Base-by-base conservation (phyloP, 1,140 invertebrate species). In the Tetramorium simillimum region DNA sequence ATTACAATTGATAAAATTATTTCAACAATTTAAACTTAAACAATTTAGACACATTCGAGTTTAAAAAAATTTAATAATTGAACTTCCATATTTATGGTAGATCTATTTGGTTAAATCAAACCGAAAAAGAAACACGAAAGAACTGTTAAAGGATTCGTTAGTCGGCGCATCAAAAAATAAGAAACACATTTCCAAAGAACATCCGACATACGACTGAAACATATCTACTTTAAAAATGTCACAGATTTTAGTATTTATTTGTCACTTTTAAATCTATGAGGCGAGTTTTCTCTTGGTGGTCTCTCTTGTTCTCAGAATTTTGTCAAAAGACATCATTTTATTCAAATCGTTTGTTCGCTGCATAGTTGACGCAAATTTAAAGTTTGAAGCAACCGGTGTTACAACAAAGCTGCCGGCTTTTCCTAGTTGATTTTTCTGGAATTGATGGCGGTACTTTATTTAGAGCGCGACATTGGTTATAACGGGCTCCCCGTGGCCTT, bases 371-470 rank as follows among this genome's bases (percentile, higher is more conserved):
- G 16, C 16, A 18, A 40, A 3, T 65, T 40, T 21, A 6, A 21
- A 46, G 40, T 24, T 24, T 14, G n/a, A 9, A 14, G 14, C n/a
- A 46, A 21, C 37, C n/a, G 10, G 10, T 24, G 16, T 49, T 67
- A 21, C 63, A 14, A 6, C 33, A 65, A 9, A 37, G 14, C 1
- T 28, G 21, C 2, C 40, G 12, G 6, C 21, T 46, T 46, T 69
- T 46, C 43, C 2, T 24, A 49, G 10, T 1, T 21, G 63, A 24
- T 46, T 67, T 67, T 67, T 24, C n/a, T 46, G 18, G 7, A 40
- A 69, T 69, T 46, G 40, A 69, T 69, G 65, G 14, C 21, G n/a
- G 10, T 3, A 28, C n/a, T 60, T 75, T 75, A 75, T 75, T 58
- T 37, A 58, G 2, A 43, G 14, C 9, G 6, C 6, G 1, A 40